Base-by-base conservation (phyloP, 2,113 vertebrate species). In the Nymphicus hollandicus region DNA sequence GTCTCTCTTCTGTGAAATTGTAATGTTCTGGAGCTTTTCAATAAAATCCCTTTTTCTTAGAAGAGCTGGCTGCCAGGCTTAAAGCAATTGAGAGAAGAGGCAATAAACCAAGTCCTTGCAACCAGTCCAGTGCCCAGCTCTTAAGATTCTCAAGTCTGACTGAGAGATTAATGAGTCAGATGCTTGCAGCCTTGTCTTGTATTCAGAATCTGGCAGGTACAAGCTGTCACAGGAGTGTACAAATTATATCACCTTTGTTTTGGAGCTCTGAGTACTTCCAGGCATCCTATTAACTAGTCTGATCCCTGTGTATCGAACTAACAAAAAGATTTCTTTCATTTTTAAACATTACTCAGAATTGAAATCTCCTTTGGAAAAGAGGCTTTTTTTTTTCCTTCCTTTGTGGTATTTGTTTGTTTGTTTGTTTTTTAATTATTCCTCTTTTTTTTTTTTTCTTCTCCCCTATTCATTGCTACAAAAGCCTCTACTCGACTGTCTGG, bases 21-120 rank as follows among this genome's bases (percentile, higher is more conserved):
- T 96, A 93, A 95, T 93, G 77, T 68, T 68, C 16, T 58, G 79
- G 74, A 83, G 80, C 82, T 86, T 95, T 97, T 93, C 91, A 95
- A 31, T 93, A 70, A 95, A 95, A 95, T 66, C 58, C 19, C 13
- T 47, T 70, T 95, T 96, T 96, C 94, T 97, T 96, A 80, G 86
- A 94, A 93, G 71, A 95, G 88, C 86, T 94, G 86, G 74, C 92
- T 96, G 94, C 71, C 83, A 61, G 47, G 65, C 64, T 87, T 68
- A 49, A 73, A 93, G 93, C 94, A 95, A 73, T 88, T 90, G 92
- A 47, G 74, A 13, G 31, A n/a, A 64, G 60, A 76, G 28, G 80
- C 64, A 80, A 86, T 94, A 86, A 94, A 95, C 56, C 68, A 91
- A 84, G 88, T 60, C 46, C 37, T 74, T 89, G 93, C 91, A 81